Percentiles rank a stretch among this genome's conserved stretches.
These are phyloP conservation scores for Mesoligia furuncula DNA, from an alignment of 2,888 invertebrate species.

Conservation along the genomic window DNA sequence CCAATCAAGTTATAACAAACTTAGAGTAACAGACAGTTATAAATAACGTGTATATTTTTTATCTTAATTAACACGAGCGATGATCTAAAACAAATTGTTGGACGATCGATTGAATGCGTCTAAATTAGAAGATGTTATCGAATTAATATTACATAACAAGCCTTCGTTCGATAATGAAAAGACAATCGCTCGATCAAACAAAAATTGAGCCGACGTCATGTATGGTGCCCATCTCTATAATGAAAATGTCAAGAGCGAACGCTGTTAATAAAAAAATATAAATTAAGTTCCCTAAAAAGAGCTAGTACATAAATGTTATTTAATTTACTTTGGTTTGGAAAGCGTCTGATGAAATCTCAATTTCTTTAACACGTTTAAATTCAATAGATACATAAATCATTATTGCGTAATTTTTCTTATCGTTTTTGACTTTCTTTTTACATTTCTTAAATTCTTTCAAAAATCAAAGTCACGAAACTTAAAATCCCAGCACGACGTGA, in stretches of 20 bases:
- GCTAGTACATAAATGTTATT: not conserved
- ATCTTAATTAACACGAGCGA: constrained; percentile 78
- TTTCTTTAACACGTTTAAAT: not conserved
- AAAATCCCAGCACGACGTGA: constrained; percentile 52
- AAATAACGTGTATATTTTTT: constrained; percentile 67
- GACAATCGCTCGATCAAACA: constrained; percentile 81
- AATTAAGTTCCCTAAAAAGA: not conserved
- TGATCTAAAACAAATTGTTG: constrained; percentile 76
- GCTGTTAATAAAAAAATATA: constrained; percentile 21
- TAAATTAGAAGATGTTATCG: constrained; percentile 81
- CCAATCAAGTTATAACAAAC: constrained; percentile 50
- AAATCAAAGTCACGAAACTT: constrained; percentile 56
- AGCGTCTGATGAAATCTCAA: not conserved
- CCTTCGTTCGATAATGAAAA: constrained; percentile 78
- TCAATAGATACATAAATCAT: not conserved
- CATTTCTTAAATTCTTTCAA: constrained; percentile 38
- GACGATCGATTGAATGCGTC: constrained; percentile 79
- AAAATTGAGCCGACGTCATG: constrained; percentile 71
- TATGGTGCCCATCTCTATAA: constrained; percentile 57
- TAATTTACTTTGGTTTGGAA: not conserved
- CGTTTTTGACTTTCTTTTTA: constrained; percentile 10
- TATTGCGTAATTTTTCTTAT: constrained; percentile 3
- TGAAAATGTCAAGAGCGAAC: constrained; percentile 50
- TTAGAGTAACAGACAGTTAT: constrained; percentile 53
- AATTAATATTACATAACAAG: constrained; percentile 84